A percentile compares a stretch with the other conserved stretches of the same genome.
phyloP scores from a whole-genome alignment of 1,140 invertebrate genomes.

The Rhagoletis pomonella region DNA sequence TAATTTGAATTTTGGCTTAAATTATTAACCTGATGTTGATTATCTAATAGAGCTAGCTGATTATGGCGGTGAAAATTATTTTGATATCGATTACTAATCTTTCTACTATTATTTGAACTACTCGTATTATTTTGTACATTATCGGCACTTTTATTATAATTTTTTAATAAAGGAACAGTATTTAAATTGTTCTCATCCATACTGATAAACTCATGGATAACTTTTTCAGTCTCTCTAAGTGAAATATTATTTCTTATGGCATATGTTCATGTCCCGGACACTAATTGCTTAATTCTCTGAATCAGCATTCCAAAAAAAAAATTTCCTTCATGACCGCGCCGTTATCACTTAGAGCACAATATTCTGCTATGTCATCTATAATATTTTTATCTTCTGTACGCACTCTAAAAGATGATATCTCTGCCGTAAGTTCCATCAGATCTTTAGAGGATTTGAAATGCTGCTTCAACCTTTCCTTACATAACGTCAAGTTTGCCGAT shows the following conservation, averaged over 20 bases:
- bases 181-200: conserved; percentile 14
- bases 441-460: too few relatives aligned
- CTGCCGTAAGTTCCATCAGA: too few relatives aligned
- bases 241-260: background rate
- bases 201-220: background rate
- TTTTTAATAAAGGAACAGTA: background rate
- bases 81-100: too few relatives aligned
- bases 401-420: too few relatives aligned
- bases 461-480: background rate
- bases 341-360: background rate
- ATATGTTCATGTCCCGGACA: background rate
- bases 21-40: too few relatives aligned
- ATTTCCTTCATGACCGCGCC: background rate
- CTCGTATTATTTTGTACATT: too few relatives aligned
- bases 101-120: too few relatives aligned
- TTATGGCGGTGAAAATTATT: too few relatives aligned
- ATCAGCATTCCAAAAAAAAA: background rate
- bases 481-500: background rate
- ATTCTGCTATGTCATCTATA: background rate
- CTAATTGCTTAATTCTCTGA: conserved; percentile 28
- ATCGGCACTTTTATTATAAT: background rate
- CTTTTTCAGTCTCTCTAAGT: background rate
- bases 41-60: too few relatives aligned
- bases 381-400: background rate
- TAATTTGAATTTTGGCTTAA: too few relatives aligned